Base-by-base conservation (phyloP, 2,113 vertebrate genomes). In the Aspidoscelis tigris region DNA sequence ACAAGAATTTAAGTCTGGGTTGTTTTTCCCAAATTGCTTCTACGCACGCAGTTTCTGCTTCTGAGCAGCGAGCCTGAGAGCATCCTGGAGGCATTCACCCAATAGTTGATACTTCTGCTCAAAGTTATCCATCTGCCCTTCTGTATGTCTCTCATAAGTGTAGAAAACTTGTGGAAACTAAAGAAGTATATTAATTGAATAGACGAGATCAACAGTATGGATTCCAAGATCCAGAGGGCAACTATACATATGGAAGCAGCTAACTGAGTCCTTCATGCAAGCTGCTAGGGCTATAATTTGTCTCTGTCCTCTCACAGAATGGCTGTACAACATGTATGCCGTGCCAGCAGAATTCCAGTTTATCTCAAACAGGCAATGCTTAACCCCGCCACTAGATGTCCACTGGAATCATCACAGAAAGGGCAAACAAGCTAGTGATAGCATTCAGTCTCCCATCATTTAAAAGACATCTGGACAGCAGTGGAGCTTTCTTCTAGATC, bases 1-100 rank as follows among this genome's bases (percentile, higher is more conserved):
- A 1, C 68, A 3, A 43, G 78, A 82, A 69, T 44, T 83, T 81
- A 0, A 61, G 3, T 88, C 84, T 91, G 90, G 1, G 80, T 79
- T 84, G 84, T 22, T 89, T 94, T 92, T 78, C 87, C 75, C 6
- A 18, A 88, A 90, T 80, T 85, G 80, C 47, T 95, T 96, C 81
- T 95, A 89, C 0, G 87, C 91, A 87, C 83, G 94, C 65, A 97
- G 95, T 77, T 93, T 93, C 93, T 96, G 97, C 89, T 96, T 97
- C 86, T 95, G 93, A 0, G 91, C 76, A 0, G 97, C 96, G n/a
- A 98, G 93, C 71, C 94, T 84, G 65, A 92, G 78, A 0, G 95
- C 88, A 0, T 98, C 98, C 91, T 88, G 94, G 47, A 98, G 96
- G 33, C 95, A 84, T 61, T 96, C 94, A 76, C 95, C 94, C 86